Evolutionary conservation across 2,888 invertebrate species (phyloP).

Genomic region (Chrysolina oricalcia): DNA sequence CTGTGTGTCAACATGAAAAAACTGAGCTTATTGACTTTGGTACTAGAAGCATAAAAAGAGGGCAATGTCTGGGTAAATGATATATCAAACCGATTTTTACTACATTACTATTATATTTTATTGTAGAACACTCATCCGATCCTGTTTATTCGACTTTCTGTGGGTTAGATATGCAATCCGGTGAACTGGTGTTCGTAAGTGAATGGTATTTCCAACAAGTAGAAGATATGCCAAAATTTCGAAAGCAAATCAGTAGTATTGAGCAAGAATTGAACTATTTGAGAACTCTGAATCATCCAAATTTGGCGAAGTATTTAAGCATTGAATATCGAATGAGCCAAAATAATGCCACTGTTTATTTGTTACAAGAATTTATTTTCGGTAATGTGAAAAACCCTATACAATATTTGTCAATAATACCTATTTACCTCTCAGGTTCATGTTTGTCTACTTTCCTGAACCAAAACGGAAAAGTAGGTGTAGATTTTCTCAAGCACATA

Average conservation of each 20-base stretch:
- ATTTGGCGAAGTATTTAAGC: constrained; percentile 84
- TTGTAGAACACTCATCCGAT: constrained; percentile 78
- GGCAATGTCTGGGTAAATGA: constrained; percentile 81
- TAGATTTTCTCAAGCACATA: constrained; percentile 78
- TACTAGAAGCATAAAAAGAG: constrained; percentile 79
- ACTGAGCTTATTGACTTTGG: constrained; percentile 75
- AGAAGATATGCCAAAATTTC: constrained; percentile 68
- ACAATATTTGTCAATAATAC: background rate
- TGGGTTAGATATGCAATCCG: constrained; percentile 83
- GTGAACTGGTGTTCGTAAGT: constrained; percentile 81
- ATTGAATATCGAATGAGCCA: constrained; percentile 78
- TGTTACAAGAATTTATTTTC: constrained; percentile 81
- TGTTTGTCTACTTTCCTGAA: constrained; percentile 72
- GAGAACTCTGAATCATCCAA: constrained; percentile 80
- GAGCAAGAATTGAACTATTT: constrained; percentile 87
- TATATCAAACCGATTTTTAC: background rate
- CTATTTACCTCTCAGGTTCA: constrained; percentile 61
- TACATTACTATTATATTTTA: constrained; percentile 16
- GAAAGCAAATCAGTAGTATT: constrained; percentile 78
- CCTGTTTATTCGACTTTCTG: constrained; percentile 82
- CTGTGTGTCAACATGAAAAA: constrained; percentile 75
- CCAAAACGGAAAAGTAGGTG: constrained; percentile 73
- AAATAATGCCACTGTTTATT: constrained; percentile 78
- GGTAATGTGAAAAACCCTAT: constrained; percentile 65
- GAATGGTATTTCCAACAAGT: constrained; percentile 81